These are phyloP conservation scores for Pseudobourletiella spinata DNA, from an alignment of 1,140 invertebrate genomes.

Conservation along the genomic window DNA sequence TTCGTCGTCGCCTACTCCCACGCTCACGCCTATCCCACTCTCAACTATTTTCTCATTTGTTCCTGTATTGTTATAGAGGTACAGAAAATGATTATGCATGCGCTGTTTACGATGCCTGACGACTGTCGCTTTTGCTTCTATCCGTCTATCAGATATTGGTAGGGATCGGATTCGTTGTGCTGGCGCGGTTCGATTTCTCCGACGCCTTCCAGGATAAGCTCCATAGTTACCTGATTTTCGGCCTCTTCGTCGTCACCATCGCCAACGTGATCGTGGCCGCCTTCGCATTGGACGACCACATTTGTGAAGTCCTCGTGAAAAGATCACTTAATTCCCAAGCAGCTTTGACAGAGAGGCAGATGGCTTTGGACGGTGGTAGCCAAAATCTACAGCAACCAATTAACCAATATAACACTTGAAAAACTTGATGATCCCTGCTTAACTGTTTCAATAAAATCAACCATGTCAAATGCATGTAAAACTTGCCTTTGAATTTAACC, in stretches of 20 bases:
- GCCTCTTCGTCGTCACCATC: constrained; percentile 27
- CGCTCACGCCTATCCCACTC: constrained; percentile 27
- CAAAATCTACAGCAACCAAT: background rate
- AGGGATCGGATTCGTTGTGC: constrained; percentile 30
- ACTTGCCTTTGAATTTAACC: background rate
- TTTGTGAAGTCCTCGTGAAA: constrained; percentile 19
- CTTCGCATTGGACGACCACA: constrained; percentile 33
- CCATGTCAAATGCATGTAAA: background rate
- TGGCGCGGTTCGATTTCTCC: constrained; percentile 21
- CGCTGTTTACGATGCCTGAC: too few species aligned
- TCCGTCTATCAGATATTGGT: constrained; percentile 27
- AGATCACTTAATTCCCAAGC: background rate
- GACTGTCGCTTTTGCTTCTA: too few species aligned
- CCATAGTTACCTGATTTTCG: constrained; percentile 33
- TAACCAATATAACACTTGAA: background rate
- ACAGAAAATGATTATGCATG: background rate
- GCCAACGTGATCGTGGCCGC: constrained; percentile 29
- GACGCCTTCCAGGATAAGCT: constrained; percentile 18
- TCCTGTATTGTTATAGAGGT: constrained; percentile 32
- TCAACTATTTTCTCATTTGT: constrained; percentile 34
- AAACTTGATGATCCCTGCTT: background rate
- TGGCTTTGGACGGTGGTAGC: background rate
- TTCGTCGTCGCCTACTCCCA: constrained; percentile 29
- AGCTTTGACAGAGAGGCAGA: background rate
- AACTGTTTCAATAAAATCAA: background rate